These are phyloP conservation scores for Tetragnatha versicolor DNA, from an alignment of 1,140 invertebrate genomes.

Conservation along the genomic window DNA sequence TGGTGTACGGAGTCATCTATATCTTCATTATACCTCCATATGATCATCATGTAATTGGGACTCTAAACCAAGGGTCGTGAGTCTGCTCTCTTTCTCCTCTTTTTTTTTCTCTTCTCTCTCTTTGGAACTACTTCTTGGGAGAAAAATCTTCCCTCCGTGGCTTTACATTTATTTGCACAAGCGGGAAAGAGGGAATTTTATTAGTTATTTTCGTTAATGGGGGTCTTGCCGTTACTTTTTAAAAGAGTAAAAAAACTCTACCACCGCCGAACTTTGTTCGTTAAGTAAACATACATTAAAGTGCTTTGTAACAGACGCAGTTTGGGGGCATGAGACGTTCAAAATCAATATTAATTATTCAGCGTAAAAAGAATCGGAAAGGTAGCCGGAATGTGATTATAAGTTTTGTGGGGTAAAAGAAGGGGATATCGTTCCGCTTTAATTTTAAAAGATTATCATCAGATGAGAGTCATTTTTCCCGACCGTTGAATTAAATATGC, in stretches of 20 bases:
- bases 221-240: constrained; percentile 19
- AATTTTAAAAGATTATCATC: constrained; percentile 22
- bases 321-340: constrained; percentile 1
- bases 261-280: constrained; percentile 25
- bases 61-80: constrained; percentile 8
- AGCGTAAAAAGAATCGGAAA: constrained; percentile 34
- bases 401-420: constrained; percentile 8
- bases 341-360: constrained; percentile 53
- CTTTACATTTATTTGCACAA: constrained; percentile 51
- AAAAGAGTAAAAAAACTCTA: constrained; percentile 36
- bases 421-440: background rate
- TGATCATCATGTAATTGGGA: constrained; percentile 49
- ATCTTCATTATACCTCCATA: constrained; percentile 50
- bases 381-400: constrained; percentile 49
- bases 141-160: constrained; percentile 28
- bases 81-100: background rate
- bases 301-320: constrained; percentile 39
- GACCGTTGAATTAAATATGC: no score
- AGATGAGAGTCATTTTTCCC: background rate
- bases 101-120: background rate
- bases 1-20: constrained; percentile 46
- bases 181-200: constrained; percentile 30
- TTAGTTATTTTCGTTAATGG: constrained; percentile 52
- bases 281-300: constrained; percentile 52
- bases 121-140: background rate